Percentiles rank a stretch among this genome's conserved stretches.
phyloP scores from a whole-genome alignment of 1,140 invertebrate species.

The Zaprionus tsacasi region DNA sequence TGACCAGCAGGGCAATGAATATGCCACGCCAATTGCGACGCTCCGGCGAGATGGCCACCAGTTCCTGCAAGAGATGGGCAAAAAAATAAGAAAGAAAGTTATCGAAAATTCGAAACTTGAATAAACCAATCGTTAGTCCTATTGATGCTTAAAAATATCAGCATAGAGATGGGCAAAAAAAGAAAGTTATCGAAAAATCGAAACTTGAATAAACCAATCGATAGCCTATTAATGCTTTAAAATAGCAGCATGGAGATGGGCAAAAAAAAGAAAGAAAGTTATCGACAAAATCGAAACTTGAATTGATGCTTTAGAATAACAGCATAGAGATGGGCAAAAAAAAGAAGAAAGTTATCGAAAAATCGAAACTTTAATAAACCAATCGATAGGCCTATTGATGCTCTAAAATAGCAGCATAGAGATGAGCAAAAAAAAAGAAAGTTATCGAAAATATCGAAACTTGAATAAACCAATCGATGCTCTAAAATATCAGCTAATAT shows the following conservation, averaged over 20 bases:
- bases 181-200: too few relatives aligned
- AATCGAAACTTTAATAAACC: neutral
- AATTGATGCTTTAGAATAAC: too few relatives aligned
- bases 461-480: neutral
- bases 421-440: too few relatives aligned
- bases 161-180: too few relatives aligned
- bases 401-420: too few relatives aligned
- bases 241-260: too few relatives aligned
- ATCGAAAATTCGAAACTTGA: neutral
- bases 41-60: constrained; percentile 91
- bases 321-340: too few relatives aligned
- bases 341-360: neutral
- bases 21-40: constrained; percentile 96
- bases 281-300: neutral
- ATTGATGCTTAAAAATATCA: too few relatives aligned
- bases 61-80: constrained; percentile 86
- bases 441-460: neutral
- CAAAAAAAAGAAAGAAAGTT: neutral
- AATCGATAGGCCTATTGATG: neutral
- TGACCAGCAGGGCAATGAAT: constrained; percentile 94
- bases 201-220: too few relatives aligned
- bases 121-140: neutral
- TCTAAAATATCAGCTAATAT: too few relatives aligned
- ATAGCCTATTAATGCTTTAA: too few relatives aligned
- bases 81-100: neutral